A percentile compares a stretch with the other conserved stretches of the same genome.
These are phyloP conservation scores for Triplophysa siluroides DNA, from an alignment of 2,113 vertebrate species.

Conservation along the genomic window DNA sequence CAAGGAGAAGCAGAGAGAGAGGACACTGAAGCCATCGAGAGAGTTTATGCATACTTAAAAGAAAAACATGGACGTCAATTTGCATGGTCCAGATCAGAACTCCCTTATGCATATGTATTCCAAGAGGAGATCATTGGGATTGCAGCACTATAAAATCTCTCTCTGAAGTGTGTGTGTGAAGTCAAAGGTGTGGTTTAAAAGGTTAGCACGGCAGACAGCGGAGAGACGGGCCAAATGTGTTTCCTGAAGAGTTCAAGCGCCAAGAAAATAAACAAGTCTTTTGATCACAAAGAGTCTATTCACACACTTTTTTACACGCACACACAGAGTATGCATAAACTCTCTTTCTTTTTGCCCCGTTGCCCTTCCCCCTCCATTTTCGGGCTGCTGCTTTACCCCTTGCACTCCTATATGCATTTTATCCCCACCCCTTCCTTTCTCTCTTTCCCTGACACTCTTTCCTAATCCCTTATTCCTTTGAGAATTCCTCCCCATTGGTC, in stretches of 20 bases:
- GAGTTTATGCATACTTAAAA: slow-evolving; percentile 31
- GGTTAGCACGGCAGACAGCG: slow-evolving; percentile 49
- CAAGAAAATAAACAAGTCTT: slow-evolving; percentile 81
- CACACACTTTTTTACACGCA: slow-evolving; percentile 60
- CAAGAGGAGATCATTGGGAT: background rate
- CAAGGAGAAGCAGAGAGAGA: slow-evolving; percentile 31
- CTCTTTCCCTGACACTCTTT: slow-evolving; percentile 43
- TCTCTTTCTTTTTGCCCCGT: slow-evolving; percentile 32
- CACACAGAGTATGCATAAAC: slow-evolving; percentile 59
- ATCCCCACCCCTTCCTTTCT: slow-evolving; percentile 43
- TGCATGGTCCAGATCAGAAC: slow-evolving; percentile 4
- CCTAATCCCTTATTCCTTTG: slow-evolving; percentile 48
- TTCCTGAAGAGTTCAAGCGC: slow-evolving; percentile 74
- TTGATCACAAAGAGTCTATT: slow-evolving; percentile 85
- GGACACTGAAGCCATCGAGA: slow-evolving; percentile 2
- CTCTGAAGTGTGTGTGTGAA: slow-evolving; percentile 14
- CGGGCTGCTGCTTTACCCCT: slow-evolving; percentile 32
- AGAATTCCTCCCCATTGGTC: slow-evolving; percentile 34
- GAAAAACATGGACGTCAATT: slow-evolving; percentile 25
- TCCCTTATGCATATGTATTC: background rate
- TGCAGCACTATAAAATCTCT: slow-evolving; percentile 32
- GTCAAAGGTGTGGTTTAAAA: slow-evolving; percentile 56
- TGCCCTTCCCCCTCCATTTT: slow-evolving; percentile 39
- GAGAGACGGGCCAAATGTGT: slow-evolving; percentile 69
- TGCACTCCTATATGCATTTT: slow-evolving; percentile 35